Conservation (phyloP, 2,113 vertebrate genomes). For the Atlantisia rogersi region DNA sequence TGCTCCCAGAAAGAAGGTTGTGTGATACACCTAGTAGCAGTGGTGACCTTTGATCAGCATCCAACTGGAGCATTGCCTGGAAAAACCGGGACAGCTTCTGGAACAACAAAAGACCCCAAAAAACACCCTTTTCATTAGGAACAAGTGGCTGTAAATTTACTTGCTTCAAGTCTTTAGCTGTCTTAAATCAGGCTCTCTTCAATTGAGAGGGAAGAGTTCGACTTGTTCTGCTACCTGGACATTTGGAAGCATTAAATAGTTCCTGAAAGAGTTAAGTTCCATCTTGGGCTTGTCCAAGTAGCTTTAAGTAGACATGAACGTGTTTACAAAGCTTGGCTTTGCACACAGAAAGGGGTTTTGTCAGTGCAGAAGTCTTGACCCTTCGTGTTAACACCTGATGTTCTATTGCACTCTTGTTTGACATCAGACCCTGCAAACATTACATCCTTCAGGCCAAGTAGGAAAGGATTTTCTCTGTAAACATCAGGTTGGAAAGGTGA, state of each 20-base stretch:
- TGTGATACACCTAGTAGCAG: not conserved
- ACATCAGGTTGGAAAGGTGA: not conserved
- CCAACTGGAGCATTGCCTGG: not conserved
- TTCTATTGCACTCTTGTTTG: not conserved
- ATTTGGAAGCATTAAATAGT: not conserved
- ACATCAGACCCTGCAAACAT: not conserved
- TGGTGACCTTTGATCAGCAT: accelerated
- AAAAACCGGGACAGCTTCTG: not conserved
- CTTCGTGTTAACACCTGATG: not conserved
- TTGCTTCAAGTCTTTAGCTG: not conserved
- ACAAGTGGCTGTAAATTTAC: not conserved
- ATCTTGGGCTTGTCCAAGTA: not conserved
- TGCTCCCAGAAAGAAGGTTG: not conserved
- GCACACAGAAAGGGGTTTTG: not conserved
- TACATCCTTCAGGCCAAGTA: not conserved
- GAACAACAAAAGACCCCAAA: no score
- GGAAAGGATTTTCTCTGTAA: not conserved
- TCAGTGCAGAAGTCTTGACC: not conserved
- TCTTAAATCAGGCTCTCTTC: not conserved
- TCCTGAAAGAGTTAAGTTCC: not conserved
- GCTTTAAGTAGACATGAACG: not conserved
- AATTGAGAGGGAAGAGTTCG: not conserved
- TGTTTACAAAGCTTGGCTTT: not conserved
- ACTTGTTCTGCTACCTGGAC: not conserved
- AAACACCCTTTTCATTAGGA: not conserved